phyloP scores from a whole-genome alignment of 2,113 vertebrate species.

The Cromileptes altivelis region DNA sequence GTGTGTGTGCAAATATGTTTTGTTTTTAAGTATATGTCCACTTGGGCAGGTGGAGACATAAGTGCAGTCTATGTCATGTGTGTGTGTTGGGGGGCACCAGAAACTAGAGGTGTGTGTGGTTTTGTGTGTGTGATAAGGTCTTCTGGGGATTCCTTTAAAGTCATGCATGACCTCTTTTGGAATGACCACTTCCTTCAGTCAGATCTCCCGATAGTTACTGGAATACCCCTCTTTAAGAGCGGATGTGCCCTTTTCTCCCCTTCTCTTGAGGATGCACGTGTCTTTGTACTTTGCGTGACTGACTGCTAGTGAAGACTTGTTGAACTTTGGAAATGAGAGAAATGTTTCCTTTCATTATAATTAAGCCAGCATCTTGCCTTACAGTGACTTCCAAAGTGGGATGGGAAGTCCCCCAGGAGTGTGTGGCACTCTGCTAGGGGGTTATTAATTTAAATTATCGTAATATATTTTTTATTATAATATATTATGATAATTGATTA shows the following conservation, averaged over 20 bases:
- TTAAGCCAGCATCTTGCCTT: neutral
- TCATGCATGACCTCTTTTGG: slow-evolving; percentile 48
- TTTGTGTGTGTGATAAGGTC: slow-evolving; percentile 12
- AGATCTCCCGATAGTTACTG: slow-evolving; percentile 19
- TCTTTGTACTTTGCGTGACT: slow-evolving; percentile 8
- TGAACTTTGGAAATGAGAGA: neutral
- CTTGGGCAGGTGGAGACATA: slow-evolving; percentile 27
- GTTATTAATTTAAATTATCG: no score
- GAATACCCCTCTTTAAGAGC: slow-evolving; percentile 24
- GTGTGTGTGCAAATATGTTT: slow-evolving; percentile 34
- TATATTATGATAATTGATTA: no score
- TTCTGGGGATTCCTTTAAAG: slow-evolving; percentile 49
- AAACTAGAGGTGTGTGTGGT: neutral
- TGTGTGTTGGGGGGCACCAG: neutral
- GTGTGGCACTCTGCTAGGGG: no score
- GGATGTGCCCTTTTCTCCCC: neutral
- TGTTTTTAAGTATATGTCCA: slow-evolving; percentile 18
- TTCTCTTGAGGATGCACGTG: neutral
- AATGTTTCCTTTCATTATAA: slow-evolving; percentile 6
- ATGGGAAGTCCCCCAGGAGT: no score
- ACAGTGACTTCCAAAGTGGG: no score
- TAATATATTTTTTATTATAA: no score
- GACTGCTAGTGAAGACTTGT: slow-evolving; percentile 1
- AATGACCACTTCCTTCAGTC: slow-evolving; percentile 22
- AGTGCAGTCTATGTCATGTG: neutral